Conservation (phyloP, 2,888 invertebrate species). For the Crossocerus cetratus region DNA sequence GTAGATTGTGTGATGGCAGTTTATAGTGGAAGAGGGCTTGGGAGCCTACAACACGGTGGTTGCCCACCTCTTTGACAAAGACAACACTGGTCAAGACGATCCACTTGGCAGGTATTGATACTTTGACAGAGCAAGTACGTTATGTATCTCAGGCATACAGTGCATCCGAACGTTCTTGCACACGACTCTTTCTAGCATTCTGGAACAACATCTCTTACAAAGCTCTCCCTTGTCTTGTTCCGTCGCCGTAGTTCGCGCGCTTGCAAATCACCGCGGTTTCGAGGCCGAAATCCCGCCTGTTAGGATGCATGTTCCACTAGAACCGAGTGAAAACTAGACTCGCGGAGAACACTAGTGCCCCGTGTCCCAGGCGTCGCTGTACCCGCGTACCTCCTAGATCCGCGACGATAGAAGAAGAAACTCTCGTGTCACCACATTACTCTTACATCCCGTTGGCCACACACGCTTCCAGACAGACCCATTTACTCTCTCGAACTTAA, state of each 20-base stretch:
- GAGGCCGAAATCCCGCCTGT: conserved; percentile 12
- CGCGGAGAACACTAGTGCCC: conserved; percentile 1
- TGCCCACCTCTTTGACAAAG: conserved; percentile 92
- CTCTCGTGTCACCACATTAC: conserved; percentile 50
- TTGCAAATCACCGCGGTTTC: conserved; percentile 25
- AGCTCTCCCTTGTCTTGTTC: background rate
- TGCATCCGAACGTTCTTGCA: conserved; percentile 38
- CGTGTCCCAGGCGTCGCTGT: conserved; percentile 4
- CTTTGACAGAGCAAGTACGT: conserved; percentile 59
- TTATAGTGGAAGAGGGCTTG: conserved; percentile 80
- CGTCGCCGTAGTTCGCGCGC: conserved; percentile 30
- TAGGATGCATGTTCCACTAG: conserved; percentile 41
- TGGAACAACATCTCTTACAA: conserved; percentile 18
- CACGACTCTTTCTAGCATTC: conserved; percentile 24
- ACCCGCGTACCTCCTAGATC: conserved; percentile 12
- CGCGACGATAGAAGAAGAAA: conserved; percentile 7
- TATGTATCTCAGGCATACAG: conserved; percentile 34
- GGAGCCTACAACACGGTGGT: conserved; percentile 76
- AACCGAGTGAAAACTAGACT: background rate
- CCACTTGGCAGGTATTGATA: conserved; percentile 91
- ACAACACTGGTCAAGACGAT: conserved; percentile 94
- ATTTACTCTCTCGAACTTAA: conserved; percentile 10
- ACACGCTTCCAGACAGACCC: conserved; percentile 7
- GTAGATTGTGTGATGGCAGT: conserved; percentile 77
- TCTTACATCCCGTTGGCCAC: conserved; percentile 28